A percentile compares a stretch with the other conserved stretches of the same genome.
These are phyloP conservation scores for Bombus sibiricus DNA, from an alignment of 1,140 invertebrate genomes.

Conservation along the genomic window DNA sequence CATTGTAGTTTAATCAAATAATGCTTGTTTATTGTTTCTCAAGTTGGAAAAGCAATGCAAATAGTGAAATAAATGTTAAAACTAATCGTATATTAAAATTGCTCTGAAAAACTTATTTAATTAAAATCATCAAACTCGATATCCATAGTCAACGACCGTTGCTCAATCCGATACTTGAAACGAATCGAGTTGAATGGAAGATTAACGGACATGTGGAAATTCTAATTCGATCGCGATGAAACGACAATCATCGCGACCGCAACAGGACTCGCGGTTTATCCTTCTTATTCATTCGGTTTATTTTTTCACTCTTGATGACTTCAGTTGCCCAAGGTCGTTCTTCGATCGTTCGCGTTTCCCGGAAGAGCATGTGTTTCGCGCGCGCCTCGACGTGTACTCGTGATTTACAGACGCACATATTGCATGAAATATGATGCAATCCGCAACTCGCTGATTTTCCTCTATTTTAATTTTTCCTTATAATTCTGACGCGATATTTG, in stretches of 20 bases:
- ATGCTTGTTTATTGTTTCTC: no score
- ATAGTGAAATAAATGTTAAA: no score
- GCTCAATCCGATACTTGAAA: background rate
- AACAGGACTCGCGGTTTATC: background rate
- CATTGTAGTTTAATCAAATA: no score
- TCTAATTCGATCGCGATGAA: background rate
- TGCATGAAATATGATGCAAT: constrained; percentile 3
- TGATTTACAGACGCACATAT: background rate
- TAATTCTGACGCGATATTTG: background rate
- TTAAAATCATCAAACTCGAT: background rate
- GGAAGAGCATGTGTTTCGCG: constrained; percentile 15
- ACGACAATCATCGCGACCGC: background rate
- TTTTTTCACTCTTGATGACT: background rate
- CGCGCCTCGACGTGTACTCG: background rate
- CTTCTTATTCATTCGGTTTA: background rate
- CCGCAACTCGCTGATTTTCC: background rate
- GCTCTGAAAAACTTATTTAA: no score
- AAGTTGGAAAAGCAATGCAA: no score
- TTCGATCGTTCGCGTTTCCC: background rate
- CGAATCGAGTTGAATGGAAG: background rate
- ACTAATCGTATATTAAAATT: no score
- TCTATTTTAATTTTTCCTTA: background rate
- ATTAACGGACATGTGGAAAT: background rate
- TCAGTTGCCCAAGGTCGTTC: constrained; percentile 1
- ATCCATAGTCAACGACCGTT: background rate